A percentile compares a stretch with the other conserved stretches of the same genome.
Conservation (phyloP, 2,797 vertebrate genomes). For the Thripadectes ignobilis region DNA sequence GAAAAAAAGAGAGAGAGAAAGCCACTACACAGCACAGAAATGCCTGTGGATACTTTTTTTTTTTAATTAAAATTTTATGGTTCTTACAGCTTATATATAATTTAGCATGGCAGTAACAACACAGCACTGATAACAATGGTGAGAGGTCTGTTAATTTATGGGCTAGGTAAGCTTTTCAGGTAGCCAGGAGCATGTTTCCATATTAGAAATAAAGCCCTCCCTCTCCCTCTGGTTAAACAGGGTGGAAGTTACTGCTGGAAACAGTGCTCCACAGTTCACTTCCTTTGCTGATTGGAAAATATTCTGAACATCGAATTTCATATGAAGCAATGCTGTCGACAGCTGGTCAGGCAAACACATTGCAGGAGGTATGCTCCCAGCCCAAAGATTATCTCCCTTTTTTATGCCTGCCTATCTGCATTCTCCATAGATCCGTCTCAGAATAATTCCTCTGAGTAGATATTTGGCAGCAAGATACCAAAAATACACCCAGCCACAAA, state of each 20-base stretch:
- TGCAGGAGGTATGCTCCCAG: slow-evolving; percentile 4
- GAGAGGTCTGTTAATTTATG: background rate
- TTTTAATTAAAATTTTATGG: background rate
- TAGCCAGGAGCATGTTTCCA: background rate
- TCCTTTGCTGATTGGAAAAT: background rate
- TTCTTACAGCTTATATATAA: background rate
- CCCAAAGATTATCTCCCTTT: background rate
- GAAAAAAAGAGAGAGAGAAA: background rate
- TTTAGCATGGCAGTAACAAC: background rate
- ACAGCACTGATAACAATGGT: background rate
- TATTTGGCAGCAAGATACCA: background rate
- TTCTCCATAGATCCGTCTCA: background rate
- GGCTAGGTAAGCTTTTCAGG: background rate
- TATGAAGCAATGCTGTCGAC: slow-evolving; percentile 58
- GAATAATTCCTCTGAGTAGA: background rate
- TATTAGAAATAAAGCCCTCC: background rate
- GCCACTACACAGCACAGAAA: background rate
- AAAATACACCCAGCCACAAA: background rate
- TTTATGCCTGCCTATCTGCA: background rate
- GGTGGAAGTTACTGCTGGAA: background rate
- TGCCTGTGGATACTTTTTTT: background rate
- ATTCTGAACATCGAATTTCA: background rate
- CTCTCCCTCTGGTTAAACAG: background rate
- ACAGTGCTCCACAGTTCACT: background rate
- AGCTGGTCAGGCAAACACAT: slow-evolving; percentile 47